phyloP scores from a whole-genome alignment of 2,797 vertebrate species.

The Lepidocolaptes lacrymiger region DNA sequence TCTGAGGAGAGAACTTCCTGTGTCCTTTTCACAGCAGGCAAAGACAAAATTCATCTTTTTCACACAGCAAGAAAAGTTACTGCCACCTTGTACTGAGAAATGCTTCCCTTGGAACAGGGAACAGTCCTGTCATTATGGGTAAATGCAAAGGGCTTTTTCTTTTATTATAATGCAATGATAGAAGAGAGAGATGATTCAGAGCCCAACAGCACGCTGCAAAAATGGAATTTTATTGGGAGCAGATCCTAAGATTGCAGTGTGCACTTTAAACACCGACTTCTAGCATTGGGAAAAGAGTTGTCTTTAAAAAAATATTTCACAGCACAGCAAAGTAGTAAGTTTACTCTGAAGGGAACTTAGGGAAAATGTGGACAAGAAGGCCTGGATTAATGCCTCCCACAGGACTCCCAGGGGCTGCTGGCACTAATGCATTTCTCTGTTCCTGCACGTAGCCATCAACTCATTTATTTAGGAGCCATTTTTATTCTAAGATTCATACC shows the following conservation, averaged over 20 bases:
- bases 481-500: neutral
- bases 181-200: neutral
- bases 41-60: neutral
- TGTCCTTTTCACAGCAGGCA: neutral
- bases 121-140: neutral
- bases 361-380: neutral
- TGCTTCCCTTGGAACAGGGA: neutral
- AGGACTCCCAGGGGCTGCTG: neutral
- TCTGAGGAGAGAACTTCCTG: neutral
- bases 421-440: neutral
- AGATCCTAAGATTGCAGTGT: neutral
- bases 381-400: neutral
- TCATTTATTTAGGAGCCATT: neutral
- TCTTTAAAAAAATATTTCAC: neutral
- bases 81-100: neutral
- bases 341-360: neutral
- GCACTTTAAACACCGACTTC: neutral
- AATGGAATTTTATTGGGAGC: neutral
- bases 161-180: neutral
- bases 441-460: neutral
- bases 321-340: neutral
- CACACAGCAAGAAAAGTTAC: neutral
- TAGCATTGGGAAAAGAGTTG: neutral
- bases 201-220: neutral
- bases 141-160: neutral